Percentiles rank a stretch among this genome's conserved stretches.
These are phyloP conservation scores for Carettochelys insculpta DNA, from an alignment of 2,113 vertebrate genomes.

Conservation along the genomic window DNA sequence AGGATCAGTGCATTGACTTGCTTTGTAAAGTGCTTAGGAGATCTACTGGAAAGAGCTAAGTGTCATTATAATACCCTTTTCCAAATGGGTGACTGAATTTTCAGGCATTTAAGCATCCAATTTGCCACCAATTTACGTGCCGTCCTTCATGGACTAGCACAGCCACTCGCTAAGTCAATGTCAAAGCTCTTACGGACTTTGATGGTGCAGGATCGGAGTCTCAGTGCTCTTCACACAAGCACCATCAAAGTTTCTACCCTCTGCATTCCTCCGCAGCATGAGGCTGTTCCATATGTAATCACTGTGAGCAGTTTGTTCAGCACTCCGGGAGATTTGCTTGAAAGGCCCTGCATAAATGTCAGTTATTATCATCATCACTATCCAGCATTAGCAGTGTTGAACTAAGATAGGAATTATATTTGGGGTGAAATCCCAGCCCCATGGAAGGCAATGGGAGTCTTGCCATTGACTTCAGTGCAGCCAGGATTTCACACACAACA, in stretches of 20 bases:
- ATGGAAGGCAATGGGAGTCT: background rate
- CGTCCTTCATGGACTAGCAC: background rate
- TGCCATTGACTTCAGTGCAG: background rate
- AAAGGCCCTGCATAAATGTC: background rate
- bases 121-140: background rate
- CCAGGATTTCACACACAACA: constrained; percentile 1
- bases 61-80: background rate
- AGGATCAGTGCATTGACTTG: background rate
- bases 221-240: background rate
- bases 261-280: background rate
- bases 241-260: background rate
- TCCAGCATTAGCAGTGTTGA: background rate
- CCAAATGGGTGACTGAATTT: background rate
- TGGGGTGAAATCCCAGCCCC: background rate
- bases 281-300: background rate
- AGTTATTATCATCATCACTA: background rate
- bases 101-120: background rate
- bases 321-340: background rate
- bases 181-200: background rate
- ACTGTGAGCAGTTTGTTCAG: background rate
- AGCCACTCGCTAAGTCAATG: background rate
- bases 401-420: background rate
- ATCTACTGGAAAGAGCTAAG: background rate
- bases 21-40: background rate
- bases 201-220: background rate